A percentile compares a stretch with the other conserved stretches of the same genome.
Conservation (phyloP, 1,140 invertebrate species). For the Goniozus legneri region DNA sequence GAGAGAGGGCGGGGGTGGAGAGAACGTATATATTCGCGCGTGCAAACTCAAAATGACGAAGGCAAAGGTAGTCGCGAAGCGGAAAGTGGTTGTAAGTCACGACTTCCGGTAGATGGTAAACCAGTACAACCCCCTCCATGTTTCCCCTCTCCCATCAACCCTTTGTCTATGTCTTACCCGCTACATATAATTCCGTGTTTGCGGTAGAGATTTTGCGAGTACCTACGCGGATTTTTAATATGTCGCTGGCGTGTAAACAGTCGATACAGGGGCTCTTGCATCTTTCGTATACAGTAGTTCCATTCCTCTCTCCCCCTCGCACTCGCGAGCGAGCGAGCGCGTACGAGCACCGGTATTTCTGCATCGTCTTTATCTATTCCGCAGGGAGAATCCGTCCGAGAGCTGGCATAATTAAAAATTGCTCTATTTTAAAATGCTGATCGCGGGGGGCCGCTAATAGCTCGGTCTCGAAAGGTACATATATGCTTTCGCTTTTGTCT, state of each 20-base stretch:
- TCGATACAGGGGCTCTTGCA: slow-evolving; percentile 13
- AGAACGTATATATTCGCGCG: slow-evolving; percentile 1
- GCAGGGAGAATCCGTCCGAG: background rate
- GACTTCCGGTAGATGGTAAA: no score
- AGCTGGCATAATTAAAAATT: slow-evolving; percentile 39
- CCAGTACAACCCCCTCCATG: no score
- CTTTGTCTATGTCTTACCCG: slow-evolving; percentile 55
- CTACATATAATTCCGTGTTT: slow-evolving; percentile 54
- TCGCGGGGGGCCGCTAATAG: slow-evolving; percentile 16
- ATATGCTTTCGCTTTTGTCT: background rate
- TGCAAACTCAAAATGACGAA: background rate
- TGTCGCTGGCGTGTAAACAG: slow-evolving; percentile 32
- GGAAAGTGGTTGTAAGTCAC: no score
- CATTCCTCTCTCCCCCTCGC: background rate
- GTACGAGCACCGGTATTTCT: background rate
- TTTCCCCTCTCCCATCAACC: no score
- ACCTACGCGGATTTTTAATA: slow-evolving; percentile 47
- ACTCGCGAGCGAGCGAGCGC: background rate
- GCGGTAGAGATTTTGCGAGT: slow-evolving; percentile 43
- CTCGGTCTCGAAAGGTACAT: background rate
- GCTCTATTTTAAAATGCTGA: slow-evolving; percentile 38
- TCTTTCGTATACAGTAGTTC: background rate
- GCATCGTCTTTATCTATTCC: background rate
- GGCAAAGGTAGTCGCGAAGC: background rate
- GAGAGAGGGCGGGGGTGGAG: slow-evolving; percentile 23